Evolutionary conservation across 2,113 vertebrate genomes (phyloP).

Genomic region (Leptosomus discolor): DNA sequence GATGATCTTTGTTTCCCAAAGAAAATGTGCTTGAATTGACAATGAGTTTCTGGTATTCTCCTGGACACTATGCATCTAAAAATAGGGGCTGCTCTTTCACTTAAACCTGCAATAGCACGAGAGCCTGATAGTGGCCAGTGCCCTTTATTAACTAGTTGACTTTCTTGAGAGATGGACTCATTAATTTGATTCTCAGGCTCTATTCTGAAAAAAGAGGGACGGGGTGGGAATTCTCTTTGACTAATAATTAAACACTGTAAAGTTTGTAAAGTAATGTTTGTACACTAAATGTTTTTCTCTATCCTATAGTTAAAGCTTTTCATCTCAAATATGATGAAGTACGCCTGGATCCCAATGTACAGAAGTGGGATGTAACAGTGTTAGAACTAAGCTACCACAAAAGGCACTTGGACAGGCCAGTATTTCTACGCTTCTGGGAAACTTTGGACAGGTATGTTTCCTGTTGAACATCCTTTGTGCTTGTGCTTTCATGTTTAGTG

Average conservation of each 20-base stretch:
- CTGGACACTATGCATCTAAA: not conserved
- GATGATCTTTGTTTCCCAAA: not conserved
- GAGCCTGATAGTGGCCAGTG: not conserved
- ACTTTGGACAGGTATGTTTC: slow-evolving; percentile 90
- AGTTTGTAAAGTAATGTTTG: not conserved
- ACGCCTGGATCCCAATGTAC: slow-evolving; percentile 93
- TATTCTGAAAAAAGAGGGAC: not conserved
- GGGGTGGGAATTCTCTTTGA: not conserved
- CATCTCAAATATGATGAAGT: slow-evolving; percentile 97
- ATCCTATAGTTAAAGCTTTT: slow-evolving; percentile 91
- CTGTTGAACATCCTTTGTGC: not conserved
- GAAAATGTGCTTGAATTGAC: not conserved
- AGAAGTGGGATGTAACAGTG: slow-evolving; percentile 97
- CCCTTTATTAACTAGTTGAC: not conserved
- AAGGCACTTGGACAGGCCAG: slow-evolving; percentile 92
- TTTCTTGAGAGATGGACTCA: not conserved
- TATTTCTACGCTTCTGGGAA: slow-evolving; percentile 97
- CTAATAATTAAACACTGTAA: not conserved
- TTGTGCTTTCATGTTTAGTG: not conserved
- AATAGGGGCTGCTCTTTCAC: not conserved
- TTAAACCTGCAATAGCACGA: not conserved
- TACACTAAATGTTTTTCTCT: not conserved
- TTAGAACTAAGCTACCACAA: slow-evolving; percentile 97
- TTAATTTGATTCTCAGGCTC: not conserved
- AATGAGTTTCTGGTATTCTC: not conserved